Base-by-base conservation (phyloP, 2,888 invertebrate species). In the Caenorhabditis auriculariae region DNA sequence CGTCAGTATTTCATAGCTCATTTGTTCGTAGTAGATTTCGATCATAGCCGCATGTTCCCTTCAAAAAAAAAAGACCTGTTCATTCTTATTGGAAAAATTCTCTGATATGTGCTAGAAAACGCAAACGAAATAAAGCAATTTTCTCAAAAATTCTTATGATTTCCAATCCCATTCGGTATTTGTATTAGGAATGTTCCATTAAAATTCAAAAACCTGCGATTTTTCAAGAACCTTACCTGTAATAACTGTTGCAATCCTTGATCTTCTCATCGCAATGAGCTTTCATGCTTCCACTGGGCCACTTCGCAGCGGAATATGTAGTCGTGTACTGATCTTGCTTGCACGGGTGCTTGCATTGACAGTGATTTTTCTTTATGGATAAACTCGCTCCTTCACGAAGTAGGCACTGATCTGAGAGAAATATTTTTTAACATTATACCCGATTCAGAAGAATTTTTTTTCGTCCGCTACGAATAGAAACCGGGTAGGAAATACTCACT, bases 11-110 rank as follows among this genome's bases (percentile, higher is more conserved):
- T 80, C 80, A 50, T 75, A 80, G 54, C 72, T 76, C 79, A 81
- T 77, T 54, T 80, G 78, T 44, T 81, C 80, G 54, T 80, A 80
- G 60, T 78, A 80, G 27, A 80, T 74, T 63, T 80, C 80, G 17
- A 80, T 58, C 77, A 80, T 76, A 2, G 75, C 79, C 2, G 79
- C 76, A 35, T 76, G 74, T 19, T 75, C 69, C 21, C 79, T 79
- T 58, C 54, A 69, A 60, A 37, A 43, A 41, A 41, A 41, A 41
- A 29, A n/a, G 3, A n/a, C n/a, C n/a, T n/a, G n/a, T n/a, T n/a
- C n/a, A n/a, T n/a, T n/a, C n/a, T n/a, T n/a, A n/a, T n/a, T n/a
- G n/a, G n/a, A n/a, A n/a, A n/a, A n/a, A n/a, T n/a, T n/a, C n/a
- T n/a, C n/a, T n/a, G n/a, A n/a, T n/a, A n/a, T n/a, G n/a, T n/a